A percentile compares a stretch with the other conserved stretches of the same genome.
These are phyloP conservation scores for Oscheius sp. DNA, from an alignment of 2,888 invertebrate species.

Conservation along the genomic window DNA sequence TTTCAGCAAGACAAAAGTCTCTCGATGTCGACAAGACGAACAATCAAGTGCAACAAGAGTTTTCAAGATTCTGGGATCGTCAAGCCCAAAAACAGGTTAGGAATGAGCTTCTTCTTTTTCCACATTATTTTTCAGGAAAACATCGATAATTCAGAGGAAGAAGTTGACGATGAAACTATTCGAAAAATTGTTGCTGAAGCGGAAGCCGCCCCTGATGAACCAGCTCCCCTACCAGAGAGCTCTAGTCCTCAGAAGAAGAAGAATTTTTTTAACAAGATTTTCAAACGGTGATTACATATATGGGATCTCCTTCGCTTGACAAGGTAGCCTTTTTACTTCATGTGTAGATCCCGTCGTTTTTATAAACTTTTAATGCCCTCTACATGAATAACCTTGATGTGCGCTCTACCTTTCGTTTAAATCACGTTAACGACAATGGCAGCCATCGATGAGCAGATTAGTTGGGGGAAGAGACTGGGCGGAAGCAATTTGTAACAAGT, in stretches of 20 bases:
- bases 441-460: no score
- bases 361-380: no score
- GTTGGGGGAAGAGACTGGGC: no score
- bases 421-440: no score
- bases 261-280: conserved; percentile 45
- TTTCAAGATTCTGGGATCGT: conserved; percentile 53
- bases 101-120: background rate
- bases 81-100: conserved; percentile 47
- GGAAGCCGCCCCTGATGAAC: conserved; percentile 45
- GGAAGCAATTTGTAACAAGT: no score
- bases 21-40: conserved; percentile 55
- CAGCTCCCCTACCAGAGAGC: conserved; percentile 1
- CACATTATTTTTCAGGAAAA: background rate
- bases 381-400: no score
- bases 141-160: conserved; percentile 35
- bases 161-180: conserved; percentile 56
- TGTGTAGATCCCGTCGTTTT: no score
- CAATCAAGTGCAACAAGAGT: conserved; percentile 47
- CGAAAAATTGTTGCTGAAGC: conserved; percentile 55
- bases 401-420: no score
- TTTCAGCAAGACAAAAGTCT: conserved; percentile 41
- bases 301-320: background rate
- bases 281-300: conserved; percentile 41
- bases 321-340: no score
- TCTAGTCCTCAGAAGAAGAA: conserved; percentile 1